A percentile compares a stretch with the other conserved stretches of the same genome.
phyloP scores from a whole-genome alignment of 2,797 vertebrate genomes.

The Thaleichthys pacificus region DNA sequence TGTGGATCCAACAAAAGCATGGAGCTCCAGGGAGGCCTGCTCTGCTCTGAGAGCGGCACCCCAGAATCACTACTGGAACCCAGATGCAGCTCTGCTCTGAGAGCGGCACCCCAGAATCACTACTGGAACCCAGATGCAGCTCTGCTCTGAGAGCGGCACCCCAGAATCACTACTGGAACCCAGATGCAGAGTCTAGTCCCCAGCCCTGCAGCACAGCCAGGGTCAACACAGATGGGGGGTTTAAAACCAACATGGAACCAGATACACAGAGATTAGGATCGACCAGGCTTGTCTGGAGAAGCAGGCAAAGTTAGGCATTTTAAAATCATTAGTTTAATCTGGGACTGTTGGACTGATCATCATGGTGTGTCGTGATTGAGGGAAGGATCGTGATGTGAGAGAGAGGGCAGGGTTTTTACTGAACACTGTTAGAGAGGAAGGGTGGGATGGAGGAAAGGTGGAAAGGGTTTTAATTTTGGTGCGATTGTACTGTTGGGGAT shows the following conservation, averaged over 20 bases:
- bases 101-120: slow-evolving; percentile 15
- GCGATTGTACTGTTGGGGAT: no score
- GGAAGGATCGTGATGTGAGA: background rate
- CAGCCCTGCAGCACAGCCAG: slow-evolving; percentile 19
- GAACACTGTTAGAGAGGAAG: background rate
- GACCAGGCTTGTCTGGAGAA: background rate
- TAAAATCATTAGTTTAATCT: background rate
- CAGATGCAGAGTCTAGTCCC: slow-evolving; percentile 4
- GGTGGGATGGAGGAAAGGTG: no score
- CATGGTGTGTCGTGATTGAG: background rate
- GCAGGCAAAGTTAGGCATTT: background rate
- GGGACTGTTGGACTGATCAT: background rate
- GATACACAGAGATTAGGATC: background rate
- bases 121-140: slow-evolving; percentile 18
- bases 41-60: slow-evolving; percentile 21
- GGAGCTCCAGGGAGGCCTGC: slow-evolving; percentile 16
- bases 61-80: slow-evolving; percentile 12
- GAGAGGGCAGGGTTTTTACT: background rate
- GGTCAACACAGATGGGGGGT: slow-evolving; percentile 31
- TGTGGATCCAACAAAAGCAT: slow-evolving; percentile 22
- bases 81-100: slow-evolving; percentile 21
- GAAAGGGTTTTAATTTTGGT: background rate
- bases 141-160: slow-evolving; percentile 25
- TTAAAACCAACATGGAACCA: slow-evolving; percentile 11
- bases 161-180: slow-evolving; percentile 12